Conservation (phyloP, 2,888 invertebrate species). For the Trichacis sp. region DNA sequence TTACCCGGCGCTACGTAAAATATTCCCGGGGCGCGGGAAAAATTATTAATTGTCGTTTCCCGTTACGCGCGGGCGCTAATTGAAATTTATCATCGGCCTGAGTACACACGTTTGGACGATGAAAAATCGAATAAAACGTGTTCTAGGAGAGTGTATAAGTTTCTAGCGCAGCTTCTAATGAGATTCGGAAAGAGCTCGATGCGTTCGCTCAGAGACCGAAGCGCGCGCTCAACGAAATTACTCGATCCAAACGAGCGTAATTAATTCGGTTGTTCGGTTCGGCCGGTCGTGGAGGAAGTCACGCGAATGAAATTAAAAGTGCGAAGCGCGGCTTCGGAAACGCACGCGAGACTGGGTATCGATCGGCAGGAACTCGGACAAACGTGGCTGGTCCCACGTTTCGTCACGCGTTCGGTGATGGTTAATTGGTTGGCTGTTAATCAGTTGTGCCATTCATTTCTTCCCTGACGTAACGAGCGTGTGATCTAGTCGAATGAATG, state of each 20-base stretch:
- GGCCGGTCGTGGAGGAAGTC: slow-evolving; percentile 34
- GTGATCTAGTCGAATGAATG: background rate
- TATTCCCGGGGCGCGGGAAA: too few species aligned
- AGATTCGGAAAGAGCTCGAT: background rate
- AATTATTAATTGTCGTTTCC: too few species aligned
- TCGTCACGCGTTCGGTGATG: slow-evolving; percentile 26
- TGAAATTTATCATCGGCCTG: background rate
- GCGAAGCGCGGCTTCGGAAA: slow-evolving; percentile 20
- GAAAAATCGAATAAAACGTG: background rate
- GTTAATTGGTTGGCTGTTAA: slow-evolving; percentile 26
- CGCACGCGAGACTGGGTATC: slow-evolving; percentile 23
- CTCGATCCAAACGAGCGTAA: slow-evolving; percentile 31
- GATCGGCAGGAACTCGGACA: background rate
- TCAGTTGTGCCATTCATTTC: background rate
- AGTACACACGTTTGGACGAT: too few species aligned
- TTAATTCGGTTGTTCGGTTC: slow-evolving; percentile 34
- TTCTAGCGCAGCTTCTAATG: background rate
- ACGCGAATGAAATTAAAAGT: slow-evolving; percentile 43
- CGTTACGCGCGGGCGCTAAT: background rate
- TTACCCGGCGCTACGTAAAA: too few species aligned
- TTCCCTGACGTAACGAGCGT: slow-evolving; percentile 1
- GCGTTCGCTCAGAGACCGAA: slow-evolving; percentile 7
- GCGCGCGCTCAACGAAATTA: slow-evolving; percentile 15
- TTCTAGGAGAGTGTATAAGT: background rate
- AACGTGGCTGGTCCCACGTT: slow-evolving; percentile 31